A percentile compares a stretch with the other conserved stretches of the same genome.
These are phyloP conservation scores for Tipula helvola DNA, from an alignment of 2,888 invertebrate species.

Conservation along the genomic window DNA sequence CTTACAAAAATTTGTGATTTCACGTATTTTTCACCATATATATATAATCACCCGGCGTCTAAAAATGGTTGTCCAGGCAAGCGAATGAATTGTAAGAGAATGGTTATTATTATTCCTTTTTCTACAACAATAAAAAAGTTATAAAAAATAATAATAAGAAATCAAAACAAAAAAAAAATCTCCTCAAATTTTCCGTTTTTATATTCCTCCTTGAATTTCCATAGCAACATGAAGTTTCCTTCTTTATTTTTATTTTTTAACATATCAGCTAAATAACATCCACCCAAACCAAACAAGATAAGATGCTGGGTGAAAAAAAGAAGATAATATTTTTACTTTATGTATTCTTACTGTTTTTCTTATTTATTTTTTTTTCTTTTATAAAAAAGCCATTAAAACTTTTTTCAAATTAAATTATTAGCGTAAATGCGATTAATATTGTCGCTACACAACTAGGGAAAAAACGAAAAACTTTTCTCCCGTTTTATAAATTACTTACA, in stretches of 20 bases:
- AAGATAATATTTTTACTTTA: neutral
- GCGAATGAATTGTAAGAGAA: neutral
- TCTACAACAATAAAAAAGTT: neutral
- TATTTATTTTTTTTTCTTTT: neutral
- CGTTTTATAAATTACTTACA: neutral
- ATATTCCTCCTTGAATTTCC: neutral
- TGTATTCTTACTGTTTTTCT: neutral
- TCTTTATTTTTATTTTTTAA: neutral
- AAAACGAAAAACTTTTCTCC: neutral
- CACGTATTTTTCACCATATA: no score
- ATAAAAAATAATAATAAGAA: neutral
- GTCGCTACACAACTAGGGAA: neutral
- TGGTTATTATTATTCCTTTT: neutral
- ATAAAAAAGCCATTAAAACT: constrained; percentile 18
- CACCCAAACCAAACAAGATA: neutral
- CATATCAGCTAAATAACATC: neutral
- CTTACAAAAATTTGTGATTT: no score
- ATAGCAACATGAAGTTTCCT: neutral
- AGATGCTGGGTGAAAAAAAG: neutral
- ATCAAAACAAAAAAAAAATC: neutral
- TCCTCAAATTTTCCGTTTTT: neutral
- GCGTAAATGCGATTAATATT: constrained; percentile 17
- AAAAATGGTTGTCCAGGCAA: neutral
- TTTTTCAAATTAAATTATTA: constrained; percentile 20
- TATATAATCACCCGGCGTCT: neutral